phyloP scores from a whole-genome alignment of 2,888 invertebrate genomes.

The Caenorhabditis auriculariae region DNA sequence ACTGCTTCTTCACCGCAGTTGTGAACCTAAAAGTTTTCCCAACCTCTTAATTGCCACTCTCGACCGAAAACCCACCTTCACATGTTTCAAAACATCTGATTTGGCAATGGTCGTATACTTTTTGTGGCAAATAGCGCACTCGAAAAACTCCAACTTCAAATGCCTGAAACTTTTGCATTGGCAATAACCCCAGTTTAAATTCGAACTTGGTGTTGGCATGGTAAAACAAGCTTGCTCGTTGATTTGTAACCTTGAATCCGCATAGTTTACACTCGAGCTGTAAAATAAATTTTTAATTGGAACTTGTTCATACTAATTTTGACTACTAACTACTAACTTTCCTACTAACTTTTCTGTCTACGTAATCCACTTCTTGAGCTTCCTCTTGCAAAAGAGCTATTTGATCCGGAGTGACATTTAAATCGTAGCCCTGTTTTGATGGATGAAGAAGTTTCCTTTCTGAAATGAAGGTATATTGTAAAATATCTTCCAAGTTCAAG shows the following conservation, averaged over 20 bases:
- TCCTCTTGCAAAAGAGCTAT: no score
- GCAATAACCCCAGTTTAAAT: no score
- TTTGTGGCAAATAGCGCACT: slow-evolving; percentile 33
- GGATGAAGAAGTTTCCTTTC: no score
- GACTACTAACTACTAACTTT: no score
- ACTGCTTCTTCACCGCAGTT: slow-evolving; percentile 15
- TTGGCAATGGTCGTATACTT: slow-evolving; percentile 46
- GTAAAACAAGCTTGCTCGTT: slow-evolving; percentile 35
- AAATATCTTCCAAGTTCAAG: no score
- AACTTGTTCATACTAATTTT: no score
- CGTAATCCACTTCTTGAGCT: no score
- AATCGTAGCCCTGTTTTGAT: no score
- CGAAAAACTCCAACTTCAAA: slow-evolving; percentile 31
- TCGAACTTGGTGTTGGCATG: slow-evolving; percentile 39
- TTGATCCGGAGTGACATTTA: no score
- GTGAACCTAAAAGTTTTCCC: slow-evolving; percentile 15
- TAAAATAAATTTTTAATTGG: no score
- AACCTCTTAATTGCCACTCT: neutral
- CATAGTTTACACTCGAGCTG: slow-evolving; percentile 30
- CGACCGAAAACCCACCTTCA: slow-evolving; percentile 12
- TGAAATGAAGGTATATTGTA: no score
- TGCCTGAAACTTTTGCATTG: slow-evolving; percentile 30
- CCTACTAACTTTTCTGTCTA: no score
- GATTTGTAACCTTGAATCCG: slow-evolving; percentile 27
- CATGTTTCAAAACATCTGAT: slow-evolving; percentile 43